These are phyloP conservation scores for Omphaloscelis lunosa DNA, from an alignment of 2,888 invertebrate genomes.

Conservation along the genomic window DNA sequence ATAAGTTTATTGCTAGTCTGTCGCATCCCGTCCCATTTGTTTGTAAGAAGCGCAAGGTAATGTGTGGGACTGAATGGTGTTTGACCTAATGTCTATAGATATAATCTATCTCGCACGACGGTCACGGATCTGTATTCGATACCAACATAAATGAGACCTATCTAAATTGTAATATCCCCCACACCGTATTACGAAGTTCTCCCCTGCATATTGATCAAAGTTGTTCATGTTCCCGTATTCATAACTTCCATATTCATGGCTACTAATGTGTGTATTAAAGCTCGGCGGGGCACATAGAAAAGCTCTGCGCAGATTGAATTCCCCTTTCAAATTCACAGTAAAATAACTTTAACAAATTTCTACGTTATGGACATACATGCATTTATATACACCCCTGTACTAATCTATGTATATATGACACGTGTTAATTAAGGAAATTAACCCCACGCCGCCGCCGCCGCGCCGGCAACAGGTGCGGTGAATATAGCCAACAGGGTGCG, in stretches of 20 bases:
- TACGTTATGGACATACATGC: background rate
- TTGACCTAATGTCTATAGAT: background rate
- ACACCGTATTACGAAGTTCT: background rate
- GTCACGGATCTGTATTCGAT: background rate
- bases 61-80: background rate
- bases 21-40: background rate
- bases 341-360: background rate
- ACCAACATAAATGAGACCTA: background rate
- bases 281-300: constrained; percentile 3
- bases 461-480: constrained; percentile 58
- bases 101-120: background rate
- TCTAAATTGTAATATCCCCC: background rate
- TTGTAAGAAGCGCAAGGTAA: background rate
- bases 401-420: constrained; percentile 16
- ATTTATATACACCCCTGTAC: background rate
- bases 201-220: background rate
- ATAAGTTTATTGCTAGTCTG: too few species aligned
- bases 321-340: constrained; percentile 6
- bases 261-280: background rate
- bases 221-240: constrained; percentile 2
- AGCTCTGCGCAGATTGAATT: background rate
- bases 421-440: constrained; percentile 58
- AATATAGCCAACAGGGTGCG: constrained; percentile 44
- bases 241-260: constrained; percentile 3
- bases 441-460: constrained; percentile 23